Evolutionary conservation across 64 coral and sea anemone species (phyloP).

Genomic region (Acropora tenuis): DNA sequence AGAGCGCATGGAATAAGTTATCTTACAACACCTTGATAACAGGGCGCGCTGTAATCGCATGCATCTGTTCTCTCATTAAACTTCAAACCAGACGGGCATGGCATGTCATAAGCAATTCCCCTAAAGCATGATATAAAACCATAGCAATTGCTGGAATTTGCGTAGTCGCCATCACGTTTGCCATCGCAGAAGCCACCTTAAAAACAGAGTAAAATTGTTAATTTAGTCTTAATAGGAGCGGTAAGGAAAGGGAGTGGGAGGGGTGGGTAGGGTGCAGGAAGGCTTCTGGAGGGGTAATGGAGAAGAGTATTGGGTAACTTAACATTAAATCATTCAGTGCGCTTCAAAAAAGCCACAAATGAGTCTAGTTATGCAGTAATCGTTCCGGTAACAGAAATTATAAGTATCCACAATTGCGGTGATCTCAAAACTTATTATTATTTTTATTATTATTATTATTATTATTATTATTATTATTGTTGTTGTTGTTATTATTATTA

Average conservation of each 20-base stretch:
- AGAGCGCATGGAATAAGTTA: background rate
- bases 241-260: no score
- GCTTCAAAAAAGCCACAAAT: no score
- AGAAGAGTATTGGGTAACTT: no score
- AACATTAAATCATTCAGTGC: no score
- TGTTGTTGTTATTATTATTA: no score
- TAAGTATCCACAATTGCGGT: no score
- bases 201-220: background rate
- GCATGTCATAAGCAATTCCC: background rate
- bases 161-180: slow-evolving; percentile 24
- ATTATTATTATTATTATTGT: no score
- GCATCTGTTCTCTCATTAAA: background rate
- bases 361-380: no score
- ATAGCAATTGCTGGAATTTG: slow-evolving; percentile 8
- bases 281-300: background rate
- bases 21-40: background rate
- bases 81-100: background rate
- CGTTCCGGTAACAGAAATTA: no score
- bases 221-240: background rate
- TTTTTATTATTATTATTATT: no score
- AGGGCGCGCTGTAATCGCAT: background rate
- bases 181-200: slow-evolving; percentile 2
- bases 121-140: slow-evolving; percentile 27
- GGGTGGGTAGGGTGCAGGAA: background rate
- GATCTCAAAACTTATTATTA: no score